phyloP scores from a whole-genome alignment of 2,888 invertebrate species.

The Lacanobia oleracea region DNA sequence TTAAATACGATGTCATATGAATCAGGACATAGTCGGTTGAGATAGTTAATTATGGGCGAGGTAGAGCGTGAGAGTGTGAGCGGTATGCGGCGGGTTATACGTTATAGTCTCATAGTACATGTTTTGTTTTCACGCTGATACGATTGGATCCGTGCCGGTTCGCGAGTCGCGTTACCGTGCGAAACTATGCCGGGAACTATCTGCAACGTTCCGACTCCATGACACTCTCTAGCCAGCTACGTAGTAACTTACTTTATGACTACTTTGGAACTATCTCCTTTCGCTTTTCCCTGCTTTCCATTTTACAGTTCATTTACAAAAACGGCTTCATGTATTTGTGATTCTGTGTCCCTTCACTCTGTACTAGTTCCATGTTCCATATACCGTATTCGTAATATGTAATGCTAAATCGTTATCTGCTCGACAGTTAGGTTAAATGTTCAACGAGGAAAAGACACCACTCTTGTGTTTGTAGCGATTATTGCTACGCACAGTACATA shows the following conservation, averaged over 20 bases:
- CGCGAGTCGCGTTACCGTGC: constrained; percentile 81
- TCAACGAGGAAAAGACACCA: constrained; percentile 21
- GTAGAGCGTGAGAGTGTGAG: constrained; percentile 76
- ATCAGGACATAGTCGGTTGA: constrained; percentile 39
- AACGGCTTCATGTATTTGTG: constrained; percentile 10
- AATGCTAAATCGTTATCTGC: constrained; percentile 2
- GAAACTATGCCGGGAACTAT: constrained; percentile 80
- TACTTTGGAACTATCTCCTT: constrained; percentile 55
- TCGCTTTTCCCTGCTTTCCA: constrained; percentile 51
- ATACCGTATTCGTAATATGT: background rate
- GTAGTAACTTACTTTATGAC: constrained; percentile 27
- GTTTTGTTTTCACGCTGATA: constrained; percentile 65
- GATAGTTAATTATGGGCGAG: constrained; percentile 62
- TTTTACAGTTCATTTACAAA: constrained; percentile 23
- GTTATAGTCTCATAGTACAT: constrained; percentile 50
- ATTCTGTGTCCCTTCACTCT: background rate
- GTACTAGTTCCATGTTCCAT: background rate
- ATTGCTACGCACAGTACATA: background rate
- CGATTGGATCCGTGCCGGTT: constrained; percentile 71
- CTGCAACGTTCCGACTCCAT: constrained; percentile 55
- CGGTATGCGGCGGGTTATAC: constrained; percentile 50
- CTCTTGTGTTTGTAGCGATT: constrained; percentile 3
- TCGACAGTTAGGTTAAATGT: background rate
- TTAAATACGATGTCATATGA: constrained; percentile 10
- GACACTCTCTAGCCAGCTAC: constrained; percentile 61